Conservation (phyloP, 2,113 vertebrate genomes). For the Festucalex cinctus region DNA sequence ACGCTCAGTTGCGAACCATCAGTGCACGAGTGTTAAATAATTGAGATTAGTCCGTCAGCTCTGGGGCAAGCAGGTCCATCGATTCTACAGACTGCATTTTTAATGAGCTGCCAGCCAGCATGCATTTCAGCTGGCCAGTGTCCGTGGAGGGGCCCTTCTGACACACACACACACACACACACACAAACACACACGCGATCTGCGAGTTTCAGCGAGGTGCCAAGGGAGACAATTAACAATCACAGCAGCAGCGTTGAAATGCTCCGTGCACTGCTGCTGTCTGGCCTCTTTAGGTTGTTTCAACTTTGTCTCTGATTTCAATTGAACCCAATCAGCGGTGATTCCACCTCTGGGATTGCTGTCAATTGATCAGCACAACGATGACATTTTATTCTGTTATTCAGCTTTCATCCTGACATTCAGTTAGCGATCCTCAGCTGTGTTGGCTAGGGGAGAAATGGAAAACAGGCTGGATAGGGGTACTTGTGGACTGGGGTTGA, state of each 20-base stretch:
- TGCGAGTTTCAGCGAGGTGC: conserved; percentile 31
- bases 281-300: conserved; percentile 7
- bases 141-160: conserved; percentile 60
- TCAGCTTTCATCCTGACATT: conserved; percentile 1
- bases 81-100: conserved; percentile 75
- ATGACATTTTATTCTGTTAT: not conserved
- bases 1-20: conserved; percentile 28
- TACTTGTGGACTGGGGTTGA: too few relatives aligned
- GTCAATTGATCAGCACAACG: not conserved
- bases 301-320: conserved; percentile 5
- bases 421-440: too few relatives aligned
- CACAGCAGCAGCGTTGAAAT: conserved; percentile 41
- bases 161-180: conserved; percentile 26
- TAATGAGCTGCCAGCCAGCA: conserved; percentile 72
- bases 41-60: conserved; percentile 75
- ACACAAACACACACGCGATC: conserved; percentile 16
- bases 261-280: conserved; percentile 17
- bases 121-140: conserved; percentile 70
- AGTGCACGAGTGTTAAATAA: conserved; percentile 69
- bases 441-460: too few relatives aligned
- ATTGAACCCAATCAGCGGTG: conserved; percentile 6
- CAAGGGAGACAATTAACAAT: conserved; percentile 66
- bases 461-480: too few relatives aligned
- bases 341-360: not conserved
- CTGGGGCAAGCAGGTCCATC: conserved; percentile 67